These are phyloP conservation scores for Cynaeus angustus DNA, from an alignment of 2,888 invertebrate species.

Conservation along the genomic window DNA sequence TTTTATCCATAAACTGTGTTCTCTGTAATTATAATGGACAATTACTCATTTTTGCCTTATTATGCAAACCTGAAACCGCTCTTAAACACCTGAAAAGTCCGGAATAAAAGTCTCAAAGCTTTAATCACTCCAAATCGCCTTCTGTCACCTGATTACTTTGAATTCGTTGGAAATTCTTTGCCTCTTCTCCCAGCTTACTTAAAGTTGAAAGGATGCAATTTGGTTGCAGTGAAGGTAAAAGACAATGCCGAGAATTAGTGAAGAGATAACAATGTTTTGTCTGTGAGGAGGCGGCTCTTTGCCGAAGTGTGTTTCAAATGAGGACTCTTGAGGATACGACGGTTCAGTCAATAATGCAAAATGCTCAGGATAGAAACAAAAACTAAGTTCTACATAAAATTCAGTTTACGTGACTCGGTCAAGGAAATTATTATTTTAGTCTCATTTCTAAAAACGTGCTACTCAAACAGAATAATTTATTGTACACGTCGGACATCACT, in stretches of 20 bases:
- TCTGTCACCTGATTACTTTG: slow-evolving; percentile 13
- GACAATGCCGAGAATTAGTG: slow-evolving; percentile 1
- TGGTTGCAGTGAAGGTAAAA: neutral
- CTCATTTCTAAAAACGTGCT: too few species aligned
- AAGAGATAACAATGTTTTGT: neutral
- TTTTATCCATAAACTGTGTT: slow-evolving; percentile 17
- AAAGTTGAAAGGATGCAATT: neutral
- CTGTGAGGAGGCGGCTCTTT: slow-evolving; percentile 8
- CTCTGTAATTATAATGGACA: slow-evolving; percentile 26
- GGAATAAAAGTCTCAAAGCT: slow-evolving; percentile 10
- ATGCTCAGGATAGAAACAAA: neutral
- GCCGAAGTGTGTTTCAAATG: slow-evolving; percentile 16
- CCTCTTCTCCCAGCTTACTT: too few species aligned
- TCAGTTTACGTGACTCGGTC: too few species aligned
- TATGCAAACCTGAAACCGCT: slow-evolving; percentile 18
- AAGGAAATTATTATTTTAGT: too few species aligned
- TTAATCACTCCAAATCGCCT: slow-evolving; percentile 22
- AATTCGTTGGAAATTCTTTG: neutral
- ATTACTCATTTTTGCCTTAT: slow-evolving; percentile 27
- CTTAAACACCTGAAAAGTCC: slow-evolving; percentile 23
- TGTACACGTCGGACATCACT: neutral
- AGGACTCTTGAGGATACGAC: neutral
- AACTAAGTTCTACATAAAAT: slow-evolving; percentile 11
- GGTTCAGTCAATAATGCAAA: slow-evolving; percentile 29
- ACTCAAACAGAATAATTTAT: neutral